Percentiles rank a stretch among this genome's conserved stretches.
Evolutionary conservation across 2,797 vertebrate genomes (phyloP).

Genomic region (Mastacembelus armatus): DNA sequence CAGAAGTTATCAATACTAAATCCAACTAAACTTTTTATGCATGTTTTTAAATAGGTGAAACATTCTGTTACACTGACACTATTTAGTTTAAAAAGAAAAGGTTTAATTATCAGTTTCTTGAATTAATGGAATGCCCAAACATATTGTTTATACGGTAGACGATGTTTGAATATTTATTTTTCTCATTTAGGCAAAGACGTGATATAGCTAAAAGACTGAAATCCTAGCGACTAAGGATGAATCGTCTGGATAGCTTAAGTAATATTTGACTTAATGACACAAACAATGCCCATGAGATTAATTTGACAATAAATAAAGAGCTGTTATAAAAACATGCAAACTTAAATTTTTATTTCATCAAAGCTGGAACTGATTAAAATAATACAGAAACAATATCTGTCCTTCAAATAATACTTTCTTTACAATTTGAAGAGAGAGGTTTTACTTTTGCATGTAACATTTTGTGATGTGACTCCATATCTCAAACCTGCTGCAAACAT

Average conservation of each 20-base stretch:
- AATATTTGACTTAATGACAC: slow-evolving; percentile 19
- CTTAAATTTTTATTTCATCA: slow-evolving; percentile 21
- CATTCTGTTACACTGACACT: too few species aligned
- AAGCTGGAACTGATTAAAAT: slow-evolving; percentile 5
- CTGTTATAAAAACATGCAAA: slow-evolving; percentile 2
- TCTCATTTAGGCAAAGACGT: slow-evolving; percentile 11
- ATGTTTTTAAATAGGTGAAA: not conserved
- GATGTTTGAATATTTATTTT: slow-evolving; percentile 8
- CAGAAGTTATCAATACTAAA: not conserved
- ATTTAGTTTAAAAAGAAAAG: too few species aligned
- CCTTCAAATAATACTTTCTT: not conserved
- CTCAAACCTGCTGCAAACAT: too few species aligned
- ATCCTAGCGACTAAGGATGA: slow-evolving; percentile 5
- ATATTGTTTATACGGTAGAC: not conserved
- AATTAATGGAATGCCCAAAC: not conserved
- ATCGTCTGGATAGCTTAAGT: slow-evolving; percentile 6
- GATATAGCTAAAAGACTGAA: not conserved
- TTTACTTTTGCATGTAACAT: not conserved
- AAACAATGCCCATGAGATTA: slow-evolving; percentile 4
- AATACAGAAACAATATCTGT: not conserved
- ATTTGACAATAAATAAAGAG: not conserved
- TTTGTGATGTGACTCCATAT: not conserved
- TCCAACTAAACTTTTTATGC: not conserved
- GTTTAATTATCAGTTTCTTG: not conserved
- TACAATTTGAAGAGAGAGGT: not conserved